Evolutionary conservation across 2,797 vertebrate species (phyloP).

Genomic region (Gorsachius magnificus): DNA sequence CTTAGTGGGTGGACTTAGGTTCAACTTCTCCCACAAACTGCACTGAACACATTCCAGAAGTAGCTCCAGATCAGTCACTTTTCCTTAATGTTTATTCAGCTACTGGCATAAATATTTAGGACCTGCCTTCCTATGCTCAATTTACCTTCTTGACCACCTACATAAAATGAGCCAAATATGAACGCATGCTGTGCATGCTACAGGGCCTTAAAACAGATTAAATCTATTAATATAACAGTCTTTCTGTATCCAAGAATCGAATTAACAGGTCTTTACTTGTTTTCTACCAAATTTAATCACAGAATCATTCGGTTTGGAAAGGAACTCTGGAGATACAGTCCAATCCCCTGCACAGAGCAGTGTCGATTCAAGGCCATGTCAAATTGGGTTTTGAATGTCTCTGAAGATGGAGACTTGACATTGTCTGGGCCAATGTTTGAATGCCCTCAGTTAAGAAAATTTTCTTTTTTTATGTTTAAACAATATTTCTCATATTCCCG

Average conservation of each 20-base stretch:
- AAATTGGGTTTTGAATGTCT: not conserved
- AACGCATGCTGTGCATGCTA: not conserved
- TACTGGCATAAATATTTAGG: slow-evolving; percentile 4
- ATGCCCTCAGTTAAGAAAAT: not conserved
- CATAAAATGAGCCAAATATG: not conserved
- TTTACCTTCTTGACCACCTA: not conserved
- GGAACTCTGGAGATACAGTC: not conserved
- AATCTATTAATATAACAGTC: not conserved
- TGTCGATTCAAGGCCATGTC: not conserved
- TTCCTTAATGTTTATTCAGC: not conserved
- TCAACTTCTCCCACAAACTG: not conserved
- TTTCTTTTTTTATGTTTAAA: not conserved
- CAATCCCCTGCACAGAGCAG: not conserved
- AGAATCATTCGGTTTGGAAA: not conserved
- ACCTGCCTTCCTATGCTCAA: not conserved
- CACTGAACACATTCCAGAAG: not conserved
- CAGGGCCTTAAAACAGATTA: not conserved
- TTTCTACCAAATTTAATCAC: not conserved
- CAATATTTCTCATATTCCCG: not conserved
- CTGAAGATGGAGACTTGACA: accelerated
- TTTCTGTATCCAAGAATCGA: not conserved
- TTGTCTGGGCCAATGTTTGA: not conserved
- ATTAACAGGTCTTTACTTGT: not conserved
- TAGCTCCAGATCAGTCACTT: not conserved
- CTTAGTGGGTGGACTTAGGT: not conserved